phyloP scores from a whole-genome alignment of 2,113 vertebrate genomes.

The Pollimyrus isidori region DNA sequence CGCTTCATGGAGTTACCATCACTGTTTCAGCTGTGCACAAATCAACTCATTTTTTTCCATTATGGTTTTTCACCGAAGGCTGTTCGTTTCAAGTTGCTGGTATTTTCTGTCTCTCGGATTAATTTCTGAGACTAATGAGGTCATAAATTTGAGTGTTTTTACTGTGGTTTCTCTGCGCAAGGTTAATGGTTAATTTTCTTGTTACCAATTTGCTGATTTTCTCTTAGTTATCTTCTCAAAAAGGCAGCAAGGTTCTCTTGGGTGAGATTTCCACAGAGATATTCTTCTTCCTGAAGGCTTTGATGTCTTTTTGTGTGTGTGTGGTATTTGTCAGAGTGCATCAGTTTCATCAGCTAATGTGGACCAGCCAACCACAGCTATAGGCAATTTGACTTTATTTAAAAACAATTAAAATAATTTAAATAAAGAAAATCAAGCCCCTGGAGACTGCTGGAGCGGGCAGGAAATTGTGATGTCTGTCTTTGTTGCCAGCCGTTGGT shows the following conservation, averaged over 20 bases:
- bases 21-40: not conserved
- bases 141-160: not conserved
- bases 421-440: conserved; percentile 45
- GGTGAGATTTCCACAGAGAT: not conserved
- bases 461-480: conserved; percentile 28
- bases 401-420: conserved; percentile 56
- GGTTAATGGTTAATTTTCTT: not conserved
- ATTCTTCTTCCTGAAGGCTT: not conserved
- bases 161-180: not conserved
- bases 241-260: not conserved
- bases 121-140: not conserved
- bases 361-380: conserved; percentile 60
- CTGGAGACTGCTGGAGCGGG: conserved; percentile 40
- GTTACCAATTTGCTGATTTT: not conserved
- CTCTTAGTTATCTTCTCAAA: not conserved
- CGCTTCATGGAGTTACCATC: not conserved
- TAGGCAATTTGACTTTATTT: conserved; percentile 57
- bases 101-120: not conserved
- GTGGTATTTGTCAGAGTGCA: conserved; percentile 45
- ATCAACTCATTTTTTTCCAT: not conserved
- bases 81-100: not conserved
- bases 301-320: conserved; percentile 15
- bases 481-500: not conserved
- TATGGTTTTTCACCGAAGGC: not conserved
- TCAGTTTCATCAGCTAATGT: conserved; percentile 59